Evolutionary conservation across 2,113 vertebrate genomes (phyloP).

Genomic region (Hiodon alosoides): DNA sequence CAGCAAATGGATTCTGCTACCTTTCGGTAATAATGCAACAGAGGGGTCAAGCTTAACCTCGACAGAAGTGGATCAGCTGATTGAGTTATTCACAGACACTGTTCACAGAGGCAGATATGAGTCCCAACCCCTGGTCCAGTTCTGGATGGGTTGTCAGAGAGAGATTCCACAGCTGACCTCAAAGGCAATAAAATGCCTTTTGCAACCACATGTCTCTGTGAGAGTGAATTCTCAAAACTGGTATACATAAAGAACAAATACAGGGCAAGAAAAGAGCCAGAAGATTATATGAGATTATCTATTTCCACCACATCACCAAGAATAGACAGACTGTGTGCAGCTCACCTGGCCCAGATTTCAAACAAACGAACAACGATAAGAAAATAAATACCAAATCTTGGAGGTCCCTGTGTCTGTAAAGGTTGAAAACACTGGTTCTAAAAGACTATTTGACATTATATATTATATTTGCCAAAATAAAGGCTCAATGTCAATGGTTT

Average conservation of each 20-base stretch:
- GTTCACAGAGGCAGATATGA: background rate
- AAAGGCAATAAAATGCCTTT: constrained; percentile 7
- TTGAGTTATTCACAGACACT: constrained; percentile 12
- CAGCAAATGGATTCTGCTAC: constrained; percentile 7
- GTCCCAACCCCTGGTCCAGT: background rate
- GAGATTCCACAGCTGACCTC: background rate
- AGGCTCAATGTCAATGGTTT: too few species aligned
- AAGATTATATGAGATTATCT: background rate
- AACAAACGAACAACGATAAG: background rate
- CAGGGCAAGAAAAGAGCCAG: background rate
- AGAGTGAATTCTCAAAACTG: constrained; percentile 9
- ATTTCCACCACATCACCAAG: background rate
- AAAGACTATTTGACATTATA: too few species aligned
- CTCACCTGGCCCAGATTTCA: background rate
- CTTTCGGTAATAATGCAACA: constrained; percentile 3
- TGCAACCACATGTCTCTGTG: constrained; percentile 14
- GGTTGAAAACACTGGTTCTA: background rate
- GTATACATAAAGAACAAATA: background rate
- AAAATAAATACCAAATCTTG: background rate
- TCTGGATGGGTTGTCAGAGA: constrained; percentile 10
- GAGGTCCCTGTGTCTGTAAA: background rate
- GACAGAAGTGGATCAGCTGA: constrained; percentile 11
- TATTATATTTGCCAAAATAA: too few species aligned
- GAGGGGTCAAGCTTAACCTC: constrained; percentile 2
- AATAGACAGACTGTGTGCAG: background rate